Conservation (phyloP, 23 tunicate genomes). For the Trididemnum miniatum region DNA sequence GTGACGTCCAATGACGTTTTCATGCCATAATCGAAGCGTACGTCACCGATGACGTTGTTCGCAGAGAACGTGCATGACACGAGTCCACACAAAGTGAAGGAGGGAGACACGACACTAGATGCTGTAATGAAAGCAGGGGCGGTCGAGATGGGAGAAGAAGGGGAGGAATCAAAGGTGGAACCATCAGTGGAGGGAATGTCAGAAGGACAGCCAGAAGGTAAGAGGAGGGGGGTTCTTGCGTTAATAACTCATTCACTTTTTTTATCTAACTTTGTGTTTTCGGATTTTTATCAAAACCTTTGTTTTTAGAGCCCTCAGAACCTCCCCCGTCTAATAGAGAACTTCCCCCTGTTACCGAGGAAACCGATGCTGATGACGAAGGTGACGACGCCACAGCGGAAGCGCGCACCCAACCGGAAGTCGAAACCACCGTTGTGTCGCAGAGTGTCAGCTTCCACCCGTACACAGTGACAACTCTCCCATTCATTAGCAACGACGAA, state of each 20-base stretch:
- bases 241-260: no score
- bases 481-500: slow-evolving; percentile 65
- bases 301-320: not conserved
- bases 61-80: slow-evolving; percentile 32
- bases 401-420: slow-evolving; percentile 26
- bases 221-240: no score
- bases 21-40: no score
- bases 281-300: no score
- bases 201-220: slow-evolving; percentile 21
- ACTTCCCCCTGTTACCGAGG: slow-evolving; percentile 74
- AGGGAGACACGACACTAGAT: slow-evolving; percentile 48
- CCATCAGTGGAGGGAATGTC: not conserved
- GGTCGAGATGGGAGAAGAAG: slow-evolving; percentile 8
- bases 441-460: slow-evolving; percentile 38
- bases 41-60: no score
- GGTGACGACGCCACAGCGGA: slow-evolving; percentile 49
- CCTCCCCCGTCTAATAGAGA: not conserved
- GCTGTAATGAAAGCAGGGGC: slow-evolving; percentile 37
- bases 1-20: no score
- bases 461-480: slow-evolving; percentile 62
- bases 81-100: slow-evolving; percentile 39
- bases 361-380: slow-evolving; percentile 86
- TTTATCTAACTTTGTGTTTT: no score
- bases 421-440: slow-evolving; percentile 42
- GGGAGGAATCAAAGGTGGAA: not conserved